Conservation (phyloP, 2,113 vertebrate species). For the Rynchops niger region DNA sequence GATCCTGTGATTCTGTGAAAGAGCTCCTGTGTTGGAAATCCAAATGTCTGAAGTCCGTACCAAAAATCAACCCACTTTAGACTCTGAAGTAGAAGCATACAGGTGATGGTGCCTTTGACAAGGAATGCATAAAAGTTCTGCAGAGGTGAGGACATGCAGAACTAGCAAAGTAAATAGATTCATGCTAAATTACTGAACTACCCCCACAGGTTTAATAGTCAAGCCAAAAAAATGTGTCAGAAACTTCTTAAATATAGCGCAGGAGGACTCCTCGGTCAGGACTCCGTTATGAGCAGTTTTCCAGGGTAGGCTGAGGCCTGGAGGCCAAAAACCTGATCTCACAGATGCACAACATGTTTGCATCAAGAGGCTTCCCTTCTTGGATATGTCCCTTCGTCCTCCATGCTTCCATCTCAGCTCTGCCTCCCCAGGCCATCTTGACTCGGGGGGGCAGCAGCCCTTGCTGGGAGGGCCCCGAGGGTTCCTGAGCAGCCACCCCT, state of each 20-base stretch:
- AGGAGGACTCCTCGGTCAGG: background rate
- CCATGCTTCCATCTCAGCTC: background rate
- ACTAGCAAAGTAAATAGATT: background rate
- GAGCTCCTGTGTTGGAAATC: background rate
- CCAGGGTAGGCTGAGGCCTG: background rate
- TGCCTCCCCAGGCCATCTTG: background rate
- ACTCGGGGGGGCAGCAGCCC: background rate
- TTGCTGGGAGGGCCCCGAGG: background rate
- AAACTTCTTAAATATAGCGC: background rate
- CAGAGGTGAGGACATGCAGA: background rate
- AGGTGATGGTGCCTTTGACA: fast-evolving
- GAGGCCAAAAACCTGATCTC: background rate
- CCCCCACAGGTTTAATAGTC: background rate
- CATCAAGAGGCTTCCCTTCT: background rate
- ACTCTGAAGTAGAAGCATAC: background rate
- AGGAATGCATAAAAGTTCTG: background rate
- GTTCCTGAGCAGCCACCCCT: background rate
- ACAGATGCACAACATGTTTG: background rate
- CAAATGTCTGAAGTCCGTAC: background rate
- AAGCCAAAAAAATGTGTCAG: background rate
- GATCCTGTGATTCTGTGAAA: no score
- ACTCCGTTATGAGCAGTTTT: background rate
- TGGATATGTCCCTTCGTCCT: background rate
- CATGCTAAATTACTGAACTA: background rate
- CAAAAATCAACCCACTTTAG: background rate